phyloP scores from a whole-genome alignment of 2,113 vertebrate species.

The Haemorhous mexicanus region DNA sequence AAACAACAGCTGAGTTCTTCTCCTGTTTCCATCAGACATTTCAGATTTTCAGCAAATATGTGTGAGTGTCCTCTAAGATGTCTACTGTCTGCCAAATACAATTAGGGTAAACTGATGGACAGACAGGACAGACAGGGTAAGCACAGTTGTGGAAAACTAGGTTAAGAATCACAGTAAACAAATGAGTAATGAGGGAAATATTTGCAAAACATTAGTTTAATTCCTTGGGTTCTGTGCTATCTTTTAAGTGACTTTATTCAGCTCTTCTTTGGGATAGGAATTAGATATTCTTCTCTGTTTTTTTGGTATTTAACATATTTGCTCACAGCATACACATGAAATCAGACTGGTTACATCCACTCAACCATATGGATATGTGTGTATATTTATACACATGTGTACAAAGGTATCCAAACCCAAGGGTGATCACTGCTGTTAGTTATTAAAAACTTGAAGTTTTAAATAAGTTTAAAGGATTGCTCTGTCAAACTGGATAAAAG shows the following conservation, averaged over 20 bases:
- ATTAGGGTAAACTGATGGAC: constrained; percentile 50
- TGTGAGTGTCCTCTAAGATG: constrained; percentile 16
- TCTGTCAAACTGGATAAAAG: not conserved
- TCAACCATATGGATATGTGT: not conserved
- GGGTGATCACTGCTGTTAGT: not conserved
- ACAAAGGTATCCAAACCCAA: not conserved
- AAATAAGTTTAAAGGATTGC: not conserved
- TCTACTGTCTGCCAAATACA: constrained; percentile 57
- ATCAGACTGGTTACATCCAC: not conserved
- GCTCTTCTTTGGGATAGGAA: not conserved
- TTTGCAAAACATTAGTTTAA: not conserved
- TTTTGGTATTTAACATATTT: not conserved
- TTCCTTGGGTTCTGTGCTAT: constrained; percentile 3
- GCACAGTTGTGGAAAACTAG: constrained; percentile 32
- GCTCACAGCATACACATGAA: not conserved
- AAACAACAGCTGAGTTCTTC: constrained; percentile 52
- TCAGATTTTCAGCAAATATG: constrained; percentile 44
- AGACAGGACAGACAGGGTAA: constrained; percentile 15
- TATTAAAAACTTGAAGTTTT: not conserved
- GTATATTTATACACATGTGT: not conserved
- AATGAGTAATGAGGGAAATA: constrained; percentile 54
- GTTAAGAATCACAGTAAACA: constrained; percentile 44
- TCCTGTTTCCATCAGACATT: not conserved
- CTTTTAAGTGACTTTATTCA: not conserved
- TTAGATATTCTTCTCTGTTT: not conserved